These are phyloP conservation scores for Drosophila nigricruria DNA, from an alignment of 2,888 invertebrate genomes.

Conservation along the genomic window DNA sequence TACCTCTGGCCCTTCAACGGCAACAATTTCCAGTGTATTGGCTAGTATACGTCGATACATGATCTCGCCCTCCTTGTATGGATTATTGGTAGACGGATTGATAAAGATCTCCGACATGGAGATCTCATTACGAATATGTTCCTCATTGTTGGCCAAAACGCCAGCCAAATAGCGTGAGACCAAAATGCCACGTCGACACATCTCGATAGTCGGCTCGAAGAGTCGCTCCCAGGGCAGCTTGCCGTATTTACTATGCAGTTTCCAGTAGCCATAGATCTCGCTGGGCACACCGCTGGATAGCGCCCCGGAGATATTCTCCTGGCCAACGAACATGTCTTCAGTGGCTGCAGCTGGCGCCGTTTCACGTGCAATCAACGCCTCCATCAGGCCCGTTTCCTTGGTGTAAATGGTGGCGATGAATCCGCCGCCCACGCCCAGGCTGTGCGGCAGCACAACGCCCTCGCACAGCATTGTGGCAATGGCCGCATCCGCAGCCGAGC, in stretches of 20 bases:
- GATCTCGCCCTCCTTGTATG: constrained; percentile 87
- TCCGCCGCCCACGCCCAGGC: constrained; percentile 95
- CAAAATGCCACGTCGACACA: constrained; percentile 90
- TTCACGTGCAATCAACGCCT: constrained; percentile 91
- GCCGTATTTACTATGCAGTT: constrained; percentile 90
- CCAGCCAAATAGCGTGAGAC: constrained; percentile 89
- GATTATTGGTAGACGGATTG: constrained; percentile 86
- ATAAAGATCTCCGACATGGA: constrained; percentile 88
- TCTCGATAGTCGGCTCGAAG: constrained; percentile 91
- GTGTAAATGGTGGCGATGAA: constrained; percentile 94
- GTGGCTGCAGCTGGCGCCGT: constrained; percentile 90
- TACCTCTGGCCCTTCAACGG: constrained; percentile 88
- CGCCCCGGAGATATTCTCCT: constrained; percentile 71
- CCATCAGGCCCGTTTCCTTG: constrained; percentile 87
- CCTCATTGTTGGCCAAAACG: constrained; percentile 86
- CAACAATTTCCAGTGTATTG: constrained; percentile 89
- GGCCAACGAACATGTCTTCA: constrained; percentile 89
- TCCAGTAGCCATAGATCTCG: constrained; percentile 93
- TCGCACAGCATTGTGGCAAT: constrained; percentile 94
- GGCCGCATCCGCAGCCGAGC: constrained; percentile 93
- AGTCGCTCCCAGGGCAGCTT: constrained; percentile 91
- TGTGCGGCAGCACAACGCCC: constrained; percentile 93
- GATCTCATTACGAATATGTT: constrained; percentile 87
- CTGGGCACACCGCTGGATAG: constrained; percentile 94
- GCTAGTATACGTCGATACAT: constrained; percentile 89